Percentiles rank a stretch among this genome's conserved stretches.
These are phyloP conservation scores for Melinopterus prodromus DNA, from an alignment of 2,888 invertebrate species.

Conservation along the genomic window DNA sequence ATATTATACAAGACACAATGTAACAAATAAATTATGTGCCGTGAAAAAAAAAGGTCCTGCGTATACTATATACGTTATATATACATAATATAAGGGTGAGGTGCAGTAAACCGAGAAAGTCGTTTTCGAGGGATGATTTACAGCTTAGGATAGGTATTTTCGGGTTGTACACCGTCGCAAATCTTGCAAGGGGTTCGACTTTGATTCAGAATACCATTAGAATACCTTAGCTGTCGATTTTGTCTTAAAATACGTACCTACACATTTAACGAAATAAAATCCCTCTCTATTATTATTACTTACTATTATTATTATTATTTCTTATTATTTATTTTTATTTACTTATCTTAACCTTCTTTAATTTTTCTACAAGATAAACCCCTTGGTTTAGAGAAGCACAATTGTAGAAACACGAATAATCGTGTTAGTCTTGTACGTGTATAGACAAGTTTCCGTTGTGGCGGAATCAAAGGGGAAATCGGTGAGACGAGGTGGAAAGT, in stretches of 20 bases:
- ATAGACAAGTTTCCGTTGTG: background rate
- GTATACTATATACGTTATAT: background rate
- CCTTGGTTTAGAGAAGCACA: too few species aligned
- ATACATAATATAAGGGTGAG: background rate
- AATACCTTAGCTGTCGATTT: too few species aligned
- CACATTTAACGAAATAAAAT: too few species aligned
- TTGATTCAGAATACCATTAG: background rate
- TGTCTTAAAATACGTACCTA: too few species aligned
- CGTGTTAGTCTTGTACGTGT: background rate
- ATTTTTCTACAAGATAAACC: too few species aligned
- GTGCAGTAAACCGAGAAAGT: background rate
- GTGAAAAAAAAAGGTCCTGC: background rate
- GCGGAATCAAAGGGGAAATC: background rate
- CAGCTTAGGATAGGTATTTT: background rate
- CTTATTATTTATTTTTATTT: too few species aligned
- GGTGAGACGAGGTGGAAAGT: background rate
- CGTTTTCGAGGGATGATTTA: background rate
- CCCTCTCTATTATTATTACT: too few species aligned
- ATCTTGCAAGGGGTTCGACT: background rate
- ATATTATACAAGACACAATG: background rate
- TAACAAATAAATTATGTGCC: background rate
- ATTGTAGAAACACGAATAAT: background rate
- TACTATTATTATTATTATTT: too few species aligned
- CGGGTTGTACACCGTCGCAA: background rate
- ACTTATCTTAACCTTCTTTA: too few species aligned